A percentile compares a stretch with the other conserved stretches of the same genome.
Conservation (phyloP, 2,888 invertebrate genomes). For the Chouioia cunea region DNA sequence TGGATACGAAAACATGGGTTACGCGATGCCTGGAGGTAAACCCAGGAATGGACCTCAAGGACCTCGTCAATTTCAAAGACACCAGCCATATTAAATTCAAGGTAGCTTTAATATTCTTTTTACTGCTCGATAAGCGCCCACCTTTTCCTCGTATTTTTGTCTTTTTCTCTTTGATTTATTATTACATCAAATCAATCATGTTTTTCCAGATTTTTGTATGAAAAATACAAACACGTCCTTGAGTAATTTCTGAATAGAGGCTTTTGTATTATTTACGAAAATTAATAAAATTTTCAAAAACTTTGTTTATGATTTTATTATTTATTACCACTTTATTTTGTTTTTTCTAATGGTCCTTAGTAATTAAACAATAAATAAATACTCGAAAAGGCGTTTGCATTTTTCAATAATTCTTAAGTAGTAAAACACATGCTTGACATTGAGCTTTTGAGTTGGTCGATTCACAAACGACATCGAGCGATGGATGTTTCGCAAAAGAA, state of each 20-base stretch:
- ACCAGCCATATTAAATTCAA: constrained; percentile 65
- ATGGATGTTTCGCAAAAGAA: neutral
- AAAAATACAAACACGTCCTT: constrained; percentile 48
- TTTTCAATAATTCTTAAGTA: constrained; percentile 31
- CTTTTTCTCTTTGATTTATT: constrained; percentile 4
- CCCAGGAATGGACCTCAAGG: constrained; percentile 65
- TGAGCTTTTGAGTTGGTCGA: neutral
- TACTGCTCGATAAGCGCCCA: neutral
- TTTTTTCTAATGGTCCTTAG: constrained; percentile 24
- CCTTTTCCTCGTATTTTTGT: neutral
- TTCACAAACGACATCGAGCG: no score
- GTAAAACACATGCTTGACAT: neutral
- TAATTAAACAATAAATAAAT: constrained; percentile 9
- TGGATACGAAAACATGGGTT: constrained; percentile 65
- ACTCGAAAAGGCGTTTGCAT: constrained; percentile 44
- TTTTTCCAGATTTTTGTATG: constrained; percentile 47
- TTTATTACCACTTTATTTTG: constrained; percentile 46
- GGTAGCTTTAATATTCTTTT: constrained; percentile 40
- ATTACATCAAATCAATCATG: constrained; percentile 27
- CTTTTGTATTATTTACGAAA: constrained; percentile 45
- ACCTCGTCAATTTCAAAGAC: constrained; percentile 67
- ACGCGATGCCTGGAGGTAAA: constrained; percentile 60
- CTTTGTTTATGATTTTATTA: constrained; percentile 47
- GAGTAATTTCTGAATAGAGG: constrained; percentile 45
- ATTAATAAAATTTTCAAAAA: constrained; percentile 46